Base-by-base conservation (phyloP, 2,888 invertebrate genomes). In the Phlogophora meticulosa region DNA sequence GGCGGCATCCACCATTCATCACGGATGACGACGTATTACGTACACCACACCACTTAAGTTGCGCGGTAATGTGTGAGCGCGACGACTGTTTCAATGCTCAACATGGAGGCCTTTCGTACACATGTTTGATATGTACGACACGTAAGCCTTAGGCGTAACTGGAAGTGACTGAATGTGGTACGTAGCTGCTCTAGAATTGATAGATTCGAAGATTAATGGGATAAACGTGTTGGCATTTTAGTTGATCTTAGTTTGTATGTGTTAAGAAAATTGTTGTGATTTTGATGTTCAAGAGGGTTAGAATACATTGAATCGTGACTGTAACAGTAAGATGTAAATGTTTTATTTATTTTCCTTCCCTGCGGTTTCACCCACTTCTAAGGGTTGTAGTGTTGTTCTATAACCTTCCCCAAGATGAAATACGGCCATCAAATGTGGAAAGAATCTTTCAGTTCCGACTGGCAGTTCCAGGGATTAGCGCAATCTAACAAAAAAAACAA, bases 1-100 rank as follows among this genome's bases (percentile, higher is more conserved):
- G 69, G 55, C 70, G 67, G 67, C 82, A 76, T 69, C 80, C 76
- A 78, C 84, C 86, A 90, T 90, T 89, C 83, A 90, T 90, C 90
- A 90, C 82, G 86, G 73, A 81, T 80, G 81, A 81, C 79, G 64
- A 74, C 61, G 84, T 84, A 84, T 87, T 85, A 85, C 56, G 61
- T 69, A 77, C 72, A 69, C 73, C 72, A 71, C 72, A 64, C 55
- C 73, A 81, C 76, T 75, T 77, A 81, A 69, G 81, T 80, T 75
- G 72, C 46, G 45, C 53, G 55, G 60, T 72, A 82, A 78, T 73
- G 60, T 75, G 80, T 59, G 66, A 58, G 66, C 59, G 56, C 28
- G 53, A 59, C 55, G 55, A 68, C 65, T 70, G 65, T 72, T 73
- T 64, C 55, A 55, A 36, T 66, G 65, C 36, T 61, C 34, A 63